A percentile compares a stretch with the other conserved stretches of the same genome.
Conservation (phyloP, 1,140 invertebrate genomes). For the Pissodes strobi region DNA sequence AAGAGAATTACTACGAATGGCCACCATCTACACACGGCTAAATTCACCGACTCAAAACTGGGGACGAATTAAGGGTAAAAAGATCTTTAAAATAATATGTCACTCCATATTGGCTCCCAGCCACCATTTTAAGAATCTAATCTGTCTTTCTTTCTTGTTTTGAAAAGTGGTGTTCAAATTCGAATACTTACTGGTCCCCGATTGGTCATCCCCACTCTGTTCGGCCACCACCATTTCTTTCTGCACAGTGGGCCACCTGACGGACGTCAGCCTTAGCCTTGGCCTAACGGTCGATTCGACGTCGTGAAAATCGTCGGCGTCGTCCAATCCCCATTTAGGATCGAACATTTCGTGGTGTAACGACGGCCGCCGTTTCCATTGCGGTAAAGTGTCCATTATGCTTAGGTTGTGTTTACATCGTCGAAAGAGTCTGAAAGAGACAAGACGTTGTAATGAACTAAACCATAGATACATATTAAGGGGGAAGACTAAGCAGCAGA, state of each 20-base stretch:
- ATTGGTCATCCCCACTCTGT: conserved; percentile 4
- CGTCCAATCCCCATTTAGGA: conserved; percentile 6
- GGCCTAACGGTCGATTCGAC: no score
- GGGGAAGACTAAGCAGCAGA: no score
- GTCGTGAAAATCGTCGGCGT: no score
- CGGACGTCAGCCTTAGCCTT: background rate
- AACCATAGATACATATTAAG: background rate
- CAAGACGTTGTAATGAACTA: background rate
- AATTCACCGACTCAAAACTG: no score
- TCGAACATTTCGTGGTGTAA: conserved; percentile 8
- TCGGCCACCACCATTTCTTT: conserved; percentile 13
- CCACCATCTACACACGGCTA: no score
- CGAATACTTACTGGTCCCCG: conserved; percentile 20
- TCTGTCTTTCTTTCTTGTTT: no score
- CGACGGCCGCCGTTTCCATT: conserved; percentile 19
- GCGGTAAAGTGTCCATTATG: conserved; percentile 5
- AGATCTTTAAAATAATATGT: no score
- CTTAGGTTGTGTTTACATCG: background rate
- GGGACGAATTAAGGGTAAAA: no score
- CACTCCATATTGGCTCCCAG: no score
- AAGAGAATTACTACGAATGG: no score
- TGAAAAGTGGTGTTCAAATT: no score
- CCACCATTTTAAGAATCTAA: no score
- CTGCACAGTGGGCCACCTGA: conserved; percentile 18
- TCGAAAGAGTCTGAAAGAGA: background rate